Evolutionary conservation across 2,113 vertebrate species (phyloP).

Genomic region (Pomatostomus ruficeps): DNA sequence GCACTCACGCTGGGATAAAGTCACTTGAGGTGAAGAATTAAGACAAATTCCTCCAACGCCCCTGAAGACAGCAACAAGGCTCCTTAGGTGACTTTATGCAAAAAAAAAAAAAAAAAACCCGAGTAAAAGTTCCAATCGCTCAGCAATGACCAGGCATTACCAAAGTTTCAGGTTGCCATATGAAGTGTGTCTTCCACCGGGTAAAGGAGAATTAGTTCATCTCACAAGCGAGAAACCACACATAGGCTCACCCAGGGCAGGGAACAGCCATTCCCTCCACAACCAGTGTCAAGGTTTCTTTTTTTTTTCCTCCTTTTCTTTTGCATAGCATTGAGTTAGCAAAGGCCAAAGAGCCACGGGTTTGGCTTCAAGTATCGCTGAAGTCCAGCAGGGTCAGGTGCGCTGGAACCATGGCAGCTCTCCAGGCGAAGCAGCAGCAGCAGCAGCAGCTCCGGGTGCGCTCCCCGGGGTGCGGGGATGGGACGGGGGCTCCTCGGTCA

Average conservation of each 20-base stretch:
- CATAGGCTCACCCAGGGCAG: constrained; percentile 19
- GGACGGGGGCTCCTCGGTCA: neutral
- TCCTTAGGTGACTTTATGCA: neutral
- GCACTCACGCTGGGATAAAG: neutral
- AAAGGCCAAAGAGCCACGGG: neutral
- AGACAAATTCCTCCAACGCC: neutral
- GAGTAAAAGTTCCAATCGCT: neutral
- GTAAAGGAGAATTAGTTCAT: neutral
- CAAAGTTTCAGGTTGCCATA: neutral
- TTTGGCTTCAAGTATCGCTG: neutral
- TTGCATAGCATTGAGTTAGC: constrained; percentile 59
- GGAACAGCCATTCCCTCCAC: constrained; percentile 9
- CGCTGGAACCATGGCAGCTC: neutral
- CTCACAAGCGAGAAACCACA: constrained; percentile 1
- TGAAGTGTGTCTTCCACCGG: neutral
- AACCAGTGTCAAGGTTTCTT: neutral
- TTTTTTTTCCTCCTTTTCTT: constrained; percentile 56
- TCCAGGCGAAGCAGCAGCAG: neutral
- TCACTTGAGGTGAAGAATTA: constrained; percentile 5
- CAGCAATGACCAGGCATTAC: neutral
- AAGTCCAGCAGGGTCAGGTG: neutral
- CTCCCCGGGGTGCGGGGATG: neutral
- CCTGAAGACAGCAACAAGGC: neutral
- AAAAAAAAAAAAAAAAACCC: neutral
- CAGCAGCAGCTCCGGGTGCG: neutral